These are phyloP conservation scores for Pristionchus maxplancki DNA, from an alignment of 2,888 invertebrate genomes.

Conservation along the genomic window DNA sequence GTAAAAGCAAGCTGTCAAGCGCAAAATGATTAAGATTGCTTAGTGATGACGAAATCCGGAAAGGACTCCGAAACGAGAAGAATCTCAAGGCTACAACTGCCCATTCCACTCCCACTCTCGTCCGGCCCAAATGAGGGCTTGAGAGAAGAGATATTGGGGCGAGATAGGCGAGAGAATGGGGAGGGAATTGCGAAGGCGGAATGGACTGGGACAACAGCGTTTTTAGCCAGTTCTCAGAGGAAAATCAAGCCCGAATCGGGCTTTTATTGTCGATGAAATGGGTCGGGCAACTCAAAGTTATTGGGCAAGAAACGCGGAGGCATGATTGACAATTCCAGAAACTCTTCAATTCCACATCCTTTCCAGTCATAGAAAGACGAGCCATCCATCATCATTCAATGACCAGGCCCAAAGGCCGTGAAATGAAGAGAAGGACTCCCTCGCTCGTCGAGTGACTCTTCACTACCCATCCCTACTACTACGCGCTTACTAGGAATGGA, in stretches of 20 bases:
- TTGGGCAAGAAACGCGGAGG: no score
- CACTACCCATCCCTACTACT: neutral
- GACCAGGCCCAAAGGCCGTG: no score
- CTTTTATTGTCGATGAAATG: no score
- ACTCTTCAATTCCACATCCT: neutral
- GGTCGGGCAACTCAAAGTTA: no score
- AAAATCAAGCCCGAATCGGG: no score
- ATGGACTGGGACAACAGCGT: neutral
- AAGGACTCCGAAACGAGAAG: neutral
- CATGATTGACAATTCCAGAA: neutral
- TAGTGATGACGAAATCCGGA: no score
- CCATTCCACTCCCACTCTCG: neutral
- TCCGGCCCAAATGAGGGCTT: constrained; percentile 19
- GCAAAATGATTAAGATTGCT: no score
- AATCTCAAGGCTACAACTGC: neutral
- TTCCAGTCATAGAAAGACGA: neutral
- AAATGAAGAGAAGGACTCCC: no score
- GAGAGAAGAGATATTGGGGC: constrained; percentile 33
- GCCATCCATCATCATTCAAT: neutral
- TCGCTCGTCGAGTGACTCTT: no score
- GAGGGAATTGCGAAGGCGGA: neutral
- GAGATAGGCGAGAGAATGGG: constrained; percentile 2
- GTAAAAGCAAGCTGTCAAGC: no score
- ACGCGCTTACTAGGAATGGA: neutral
- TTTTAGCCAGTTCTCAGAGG: neutral